Percentiles rank a stretch among this genome's conserved stretches.
Conservation (phyloP, 2,797 vertebrate species). For the Macroramphosus scolopax region DNA sequence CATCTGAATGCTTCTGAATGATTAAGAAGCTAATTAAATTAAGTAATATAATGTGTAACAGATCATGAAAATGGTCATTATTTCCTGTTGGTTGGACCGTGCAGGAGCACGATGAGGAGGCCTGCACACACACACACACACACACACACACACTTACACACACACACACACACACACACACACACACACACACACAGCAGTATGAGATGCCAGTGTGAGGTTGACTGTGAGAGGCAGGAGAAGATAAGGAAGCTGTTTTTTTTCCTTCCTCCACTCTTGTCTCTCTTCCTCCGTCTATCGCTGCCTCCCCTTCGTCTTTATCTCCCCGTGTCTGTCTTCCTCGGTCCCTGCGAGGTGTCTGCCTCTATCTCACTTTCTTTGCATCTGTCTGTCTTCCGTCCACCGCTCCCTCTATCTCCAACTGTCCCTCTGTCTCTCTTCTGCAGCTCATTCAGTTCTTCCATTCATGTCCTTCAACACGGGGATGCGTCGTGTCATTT, state of each 20-base stretch:
- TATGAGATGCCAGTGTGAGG: conserved; percentile 33
- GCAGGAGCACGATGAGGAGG: no score
- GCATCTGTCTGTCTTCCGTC: conserved; percentile 31
- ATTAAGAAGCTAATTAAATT: no score
- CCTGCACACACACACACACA: conserved; percentile 1
- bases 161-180: conserved; percentile 3
- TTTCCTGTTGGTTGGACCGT: not conserved
- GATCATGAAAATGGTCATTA: not conserved
- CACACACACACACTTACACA: not conserved
- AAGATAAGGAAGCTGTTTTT: conserved; percentile 50
- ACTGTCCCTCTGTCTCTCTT: conserved; percentile 50
- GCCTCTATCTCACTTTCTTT: conserved; percentile 44
- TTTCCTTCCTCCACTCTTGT: conserved; percentile 15
- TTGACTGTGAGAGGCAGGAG: conserved; percentile 44
- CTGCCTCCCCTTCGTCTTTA: conserved; percentile 42
- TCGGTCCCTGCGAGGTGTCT: conserved; percentile 39
- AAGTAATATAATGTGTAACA: no score
- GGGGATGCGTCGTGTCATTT: conserved; percentile 38
- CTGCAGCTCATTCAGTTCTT: conserved; percentile 24
- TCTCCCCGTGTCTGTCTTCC: conserved; percentile 47
- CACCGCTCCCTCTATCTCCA: conserved; percentile 28
- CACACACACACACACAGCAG: conserved; percentile 9
- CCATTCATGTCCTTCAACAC: conserved; percentile 36
- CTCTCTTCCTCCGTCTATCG: conserved; percentile 28
- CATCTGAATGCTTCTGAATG: no score